Base-by-base conservation (phyloP, 2,797 vertebrate genomes). In the Pseudochirops cupreus region DNA sequence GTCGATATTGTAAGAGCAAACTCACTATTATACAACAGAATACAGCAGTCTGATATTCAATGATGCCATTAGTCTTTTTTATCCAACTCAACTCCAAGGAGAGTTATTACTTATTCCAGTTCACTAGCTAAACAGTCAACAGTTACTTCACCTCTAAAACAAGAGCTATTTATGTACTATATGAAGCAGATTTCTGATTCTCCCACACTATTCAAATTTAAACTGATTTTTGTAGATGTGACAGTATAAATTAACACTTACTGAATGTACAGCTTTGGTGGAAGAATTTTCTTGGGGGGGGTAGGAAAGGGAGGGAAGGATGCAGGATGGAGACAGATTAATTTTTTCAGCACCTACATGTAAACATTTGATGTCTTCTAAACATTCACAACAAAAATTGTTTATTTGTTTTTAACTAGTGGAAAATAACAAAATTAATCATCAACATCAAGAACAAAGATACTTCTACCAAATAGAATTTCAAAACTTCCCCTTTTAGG, bases 331-430 rank as follows among this genome's bases (percentile, higher is more conserved):
- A 18, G 16, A 46, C 6, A 46, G n/a, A 82, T n/a, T 82, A 39
- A 21, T 82, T 21, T 82, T 82, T 46, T 82, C n/a, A 50, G 93
- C 5, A 96, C 91, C 87, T 67, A 87, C 56, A 94, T 91, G 67
- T 56, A 95, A 92, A 92, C 92, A 9, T 24, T 39, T 24, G 3
- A 0, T 0, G 0, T 12, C 55, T 53, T 4, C 12, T 16, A 87
- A 91, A 87, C 92, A 94, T 54, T 94, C 92, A 96, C 91, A 26
- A 14, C 90, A 92, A 94, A 94, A 90, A 94, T 90, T 10, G 33
- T 18, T 74, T 18, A 16, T 14, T 67, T 67, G n/a, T 46, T 92
- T 92, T 55, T 92, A 74, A 94, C 95, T n/a, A 92, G 39, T 92
- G 52, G 82, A 95, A 95, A 91, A 58, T 1, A 92, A 55, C 1